Percentiles rank a stretch among this genome's conserved stretches.
phyloP scores from a whole-genome alignment of 2,113 vertebrate species.

The Acrocephalus arundinaceus region DNA sequence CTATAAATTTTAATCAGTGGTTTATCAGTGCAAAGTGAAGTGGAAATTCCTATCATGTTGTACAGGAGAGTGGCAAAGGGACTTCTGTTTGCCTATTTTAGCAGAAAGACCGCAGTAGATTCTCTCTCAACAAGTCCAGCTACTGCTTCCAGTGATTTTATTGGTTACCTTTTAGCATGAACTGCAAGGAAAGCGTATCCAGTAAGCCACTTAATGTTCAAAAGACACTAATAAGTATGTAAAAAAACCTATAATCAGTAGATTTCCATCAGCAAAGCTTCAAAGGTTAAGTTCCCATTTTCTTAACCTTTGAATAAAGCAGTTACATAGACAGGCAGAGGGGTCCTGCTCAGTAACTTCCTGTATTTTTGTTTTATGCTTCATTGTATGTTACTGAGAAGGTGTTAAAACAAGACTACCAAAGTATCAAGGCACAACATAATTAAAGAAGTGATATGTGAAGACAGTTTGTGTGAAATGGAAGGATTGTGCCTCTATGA shows the following conservation, averaged over 20 bases:
- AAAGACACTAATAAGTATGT: background rate
- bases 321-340: background rate
- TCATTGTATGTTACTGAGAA: background rate
- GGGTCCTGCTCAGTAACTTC: background rate
- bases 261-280: background rate
- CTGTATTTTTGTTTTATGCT: background rate
- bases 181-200: background rate
- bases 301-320: background rate
- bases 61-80: background rate
- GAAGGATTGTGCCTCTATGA: accelerated
- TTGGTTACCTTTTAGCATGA: background rate
- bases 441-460: background rate
- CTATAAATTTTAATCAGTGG: background rate
- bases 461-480: background rate
- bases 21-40: background rate
- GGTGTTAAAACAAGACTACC: background rate
- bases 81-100: background rate
- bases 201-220: background rate
- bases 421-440: background rate
- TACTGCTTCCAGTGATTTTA: background rate
- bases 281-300: background rate
- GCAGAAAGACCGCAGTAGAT: background rate
- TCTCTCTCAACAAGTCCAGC: background rate
- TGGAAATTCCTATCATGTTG: background rate
- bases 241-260: background rate